Base-by-base conservation (phyloP, 2,113 vertebrate genomes). In the Nannospalax galili region DNA sequence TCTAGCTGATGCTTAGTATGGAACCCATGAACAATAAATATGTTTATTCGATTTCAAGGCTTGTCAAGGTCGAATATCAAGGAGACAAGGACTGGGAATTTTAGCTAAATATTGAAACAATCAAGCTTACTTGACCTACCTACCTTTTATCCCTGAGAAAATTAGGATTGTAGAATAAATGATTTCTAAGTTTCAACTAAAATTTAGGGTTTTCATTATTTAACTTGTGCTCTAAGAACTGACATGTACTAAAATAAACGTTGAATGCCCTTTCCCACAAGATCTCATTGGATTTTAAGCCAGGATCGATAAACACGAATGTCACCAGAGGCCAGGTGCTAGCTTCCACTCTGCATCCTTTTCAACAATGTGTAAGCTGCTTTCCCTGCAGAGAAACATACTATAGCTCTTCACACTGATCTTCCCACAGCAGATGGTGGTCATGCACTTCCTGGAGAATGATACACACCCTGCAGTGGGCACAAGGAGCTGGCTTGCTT, bases 371-470 rank as follows among this genome's bases (percentile, higher is more conserved):
- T 80, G 80, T 58, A 62, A 69, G 62, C 92, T 92, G 75, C 95
- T 78, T 96, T 94, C 72, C 75, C 30, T 69, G 48, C 75, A 42
- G 48, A 84, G 65, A 79, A 92, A 77, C 84, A 56, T 95, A 87
- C 92, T 80, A 17, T 28, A 65, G 73, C 67, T 78, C 94, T 92
- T 95, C 91, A 90, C 37, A 58, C 62, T 24, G 0, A 0, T 88
- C 89, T 91, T 96, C 96, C 93, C 94, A 80, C 94, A 95, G 87
- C 0, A 40, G 84, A 87, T 37, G 84, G 93, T 7, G 1, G 84
- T 12, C 19, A 10, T 78, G 87, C 72, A 88, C 87, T 96, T 97
- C 96, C 97, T 95, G 96, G 62, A 87, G 60, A 91, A 85, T 69
- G 48, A 93, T 72, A 67, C 86, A 42, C 20, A 81, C 58, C 85